Conservation (phyloP, 1,140 invertebrate species). For the Halictus rubicundus region DNA sequence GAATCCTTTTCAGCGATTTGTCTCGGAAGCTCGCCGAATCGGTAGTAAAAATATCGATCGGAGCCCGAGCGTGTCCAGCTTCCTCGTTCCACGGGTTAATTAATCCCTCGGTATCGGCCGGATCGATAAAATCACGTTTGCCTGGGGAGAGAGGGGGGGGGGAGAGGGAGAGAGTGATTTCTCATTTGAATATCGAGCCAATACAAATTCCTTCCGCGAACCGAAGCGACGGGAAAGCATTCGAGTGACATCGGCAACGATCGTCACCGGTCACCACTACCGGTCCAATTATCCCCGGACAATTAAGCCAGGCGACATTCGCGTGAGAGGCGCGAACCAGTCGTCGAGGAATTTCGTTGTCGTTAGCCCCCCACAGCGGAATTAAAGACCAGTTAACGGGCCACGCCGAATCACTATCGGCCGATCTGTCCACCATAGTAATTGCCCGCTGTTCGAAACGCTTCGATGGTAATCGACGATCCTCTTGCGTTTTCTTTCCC, state of each 20-base stretch:
- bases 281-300: slow-evolving; percentile 67
- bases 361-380: slow-evolving; percentile 58
- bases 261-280: slow-evolving; percentile 43
- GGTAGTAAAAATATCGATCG: not conserved
- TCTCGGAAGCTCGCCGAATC: no score
- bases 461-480: not conserved
- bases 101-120: slow-evolving; percentile 11
- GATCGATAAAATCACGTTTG: slow-evolving; percentile 21
- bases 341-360: slow-evolving; percentile 53
- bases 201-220: slow-evolving; percentile 16
- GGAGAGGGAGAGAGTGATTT: not conserved
- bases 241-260: slow-evolving; percentile 19
- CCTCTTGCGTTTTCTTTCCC: not conserved
- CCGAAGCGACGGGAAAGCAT: not conserved
- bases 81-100: slow-evolving; percentile 18
- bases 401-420: not conserved
- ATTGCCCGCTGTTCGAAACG: not conserved
- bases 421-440: not conserved
- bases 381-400: slow-evolving; percentile 29
- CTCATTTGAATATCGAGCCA: slow-evolving; percentile 39
- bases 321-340: slow-evolving; percentile 35
- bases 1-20: no score
- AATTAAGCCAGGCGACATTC: slow-evolving; percentile 64
- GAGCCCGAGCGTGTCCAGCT: not conserved
- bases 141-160: not conserved